These are phyloP conservation scores for Xiphorhynchus elegans DNA, from an alignment of 2,113 vertebrate genomes.

Conservation along the genomic window DNA sequence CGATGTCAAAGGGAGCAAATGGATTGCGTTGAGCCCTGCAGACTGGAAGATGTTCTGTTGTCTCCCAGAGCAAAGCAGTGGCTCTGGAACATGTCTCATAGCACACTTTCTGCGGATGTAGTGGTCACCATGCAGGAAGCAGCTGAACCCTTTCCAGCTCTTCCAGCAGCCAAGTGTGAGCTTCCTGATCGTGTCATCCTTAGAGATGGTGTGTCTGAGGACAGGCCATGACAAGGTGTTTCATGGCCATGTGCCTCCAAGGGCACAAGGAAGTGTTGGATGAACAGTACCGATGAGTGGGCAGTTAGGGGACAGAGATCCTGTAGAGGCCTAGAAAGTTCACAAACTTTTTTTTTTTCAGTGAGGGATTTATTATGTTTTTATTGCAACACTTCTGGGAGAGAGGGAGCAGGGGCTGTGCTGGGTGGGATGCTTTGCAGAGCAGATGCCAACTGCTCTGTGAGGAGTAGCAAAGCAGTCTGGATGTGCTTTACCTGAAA, in stretches of 20 bases:
- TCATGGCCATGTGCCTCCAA: not conserved
- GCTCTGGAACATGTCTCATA: not conserved
- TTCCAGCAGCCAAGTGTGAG: not conserved
- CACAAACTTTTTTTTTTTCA: not conserved
- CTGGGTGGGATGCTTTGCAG: not conserved
- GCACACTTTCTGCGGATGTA: not conserved
- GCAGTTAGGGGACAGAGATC: not conserved
- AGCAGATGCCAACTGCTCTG: not conserved
- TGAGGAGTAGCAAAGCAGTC: not conserved
- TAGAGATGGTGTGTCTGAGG: not conserved
- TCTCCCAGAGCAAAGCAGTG: not conserved
- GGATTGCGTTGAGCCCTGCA: not conserved
- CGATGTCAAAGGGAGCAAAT: not conserved
- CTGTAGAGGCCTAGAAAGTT: not conserved
- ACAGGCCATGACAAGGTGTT: not conserved
- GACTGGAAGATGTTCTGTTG: constrained; percentile 1
- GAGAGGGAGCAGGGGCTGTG: not conserved
- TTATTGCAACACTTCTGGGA: not conserved
- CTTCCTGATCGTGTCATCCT: not conserved
- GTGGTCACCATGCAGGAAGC: not conserved
- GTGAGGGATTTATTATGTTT: not conserved
- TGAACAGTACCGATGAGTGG: not conserved
- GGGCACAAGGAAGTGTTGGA: not conserved
- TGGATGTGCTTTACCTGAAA: not conserved
- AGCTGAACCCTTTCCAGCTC: not conserved